Percentiles rank a stretch among this genome's conserved stretches.
These are phyloP conservation scores for Melozone crissalis DNA, from an alignment of 2,113 vertebrate genomes.

Conservation along the genomic window DNA sequence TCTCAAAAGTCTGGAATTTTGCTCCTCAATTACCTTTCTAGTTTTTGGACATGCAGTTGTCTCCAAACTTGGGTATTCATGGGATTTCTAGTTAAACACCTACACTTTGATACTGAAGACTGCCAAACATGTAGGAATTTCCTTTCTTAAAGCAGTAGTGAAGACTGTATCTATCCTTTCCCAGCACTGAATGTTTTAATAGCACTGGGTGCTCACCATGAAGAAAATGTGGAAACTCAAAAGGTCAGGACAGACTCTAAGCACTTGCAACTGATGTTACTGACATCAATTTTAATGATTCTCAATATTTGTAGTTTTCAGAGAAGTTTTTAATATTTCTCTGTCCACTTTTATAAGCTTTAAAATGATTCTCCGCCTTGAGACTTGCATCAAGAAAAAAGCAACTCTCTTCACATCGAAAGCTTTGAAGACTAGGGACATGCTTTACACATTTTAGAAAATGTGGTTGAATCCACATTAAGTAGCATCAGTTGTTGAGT, in stretches of 20 bases:
- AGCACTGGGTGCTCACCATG: conserved; percentile 78
- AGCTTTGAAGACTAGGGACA: conserved; percentile 76
- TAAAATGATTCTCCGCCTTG: conserved; percentile 81
- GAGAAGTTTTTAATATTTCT: conserved; percentile 82
- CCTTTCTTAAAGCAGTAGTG: conserved; percentile 74
- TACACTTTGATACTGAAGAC: conserved; percentile 80
- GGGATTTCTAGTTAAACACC: conserved; percentile 78
- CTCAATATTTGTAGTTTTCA: conserved; percentile 79
- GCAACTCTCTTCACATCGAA: conserved; percentile 77
- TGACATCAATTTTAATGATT: conserved; percentile 80
- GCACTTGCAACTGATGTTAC: conserved; percentile 78
- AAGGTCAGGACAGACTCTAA: conserved; percentile 74
- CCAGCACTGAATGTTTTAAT: conserved; percentile 81
- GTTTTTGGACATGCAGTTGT: conserved; percentile 75
- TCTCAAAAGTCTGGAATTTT: conserved; percentile 75
- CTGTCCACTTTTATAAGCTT: conserved; percentile 84
- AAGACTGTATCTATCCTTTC: conserved; percentile 74
- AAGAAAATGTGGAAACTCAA: conserved; percentile 74
- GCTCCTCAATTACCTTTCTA: conserved; percentile 72
- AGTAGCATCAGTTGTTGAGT: conserved; percentile 78
- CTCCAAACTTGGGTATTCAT: conserved; percentile 79
- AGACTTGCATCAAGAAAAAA: conserved; percentile 78
- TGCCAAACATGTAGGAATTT: conserved; percentile 84
- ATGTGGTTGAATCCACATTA: conserved; percentile 62
- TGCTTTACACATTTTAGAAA: conserved; percentile 65